Percentiles rank a stretch among this genome's conserved stretches.
These are phyloP conservation scores for Aulostomus chinensis DNA, from an alignment of 2,797 vertebrate genomes.

Conservation along the genomic window DNA sequence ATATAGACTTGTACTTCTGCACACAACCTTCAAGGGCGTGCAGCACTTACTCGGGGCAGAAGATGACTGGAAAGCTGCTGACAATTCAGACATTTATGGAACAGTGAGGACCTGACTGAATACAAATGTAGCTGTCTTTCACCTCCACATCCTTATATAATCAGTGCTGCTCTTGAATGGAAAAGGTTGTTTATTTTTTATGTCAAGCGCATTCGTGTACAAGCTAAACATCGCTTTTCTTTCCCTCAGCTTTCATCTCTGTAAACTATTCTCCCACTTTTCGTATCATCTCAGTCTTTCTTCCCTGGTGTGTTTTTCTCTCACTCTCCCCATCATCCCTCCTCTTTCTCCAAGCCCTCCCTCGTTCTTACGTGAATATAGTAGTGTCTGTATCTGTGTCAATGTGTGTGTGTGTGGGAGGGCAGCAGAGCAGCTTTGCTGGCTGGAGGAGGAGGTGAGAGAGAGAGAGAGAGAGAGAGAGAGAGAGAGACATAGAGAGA, in stretches of 20 bases:
- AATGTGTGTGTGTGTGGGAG: conserved; percentile 53
- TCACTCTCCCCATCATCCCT: conserved; percentile 9
- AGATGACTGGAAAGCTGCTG: too few species aligned
- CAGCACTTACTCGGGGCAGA: conserved; percentile 4
- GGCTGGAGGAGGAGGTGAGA: conserved; percentile 61
- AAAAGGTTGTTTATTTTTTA: too few species aligned
- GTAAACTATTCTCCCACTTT: conserved; percentile 9
- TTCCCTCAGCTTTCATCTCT: not conserved
- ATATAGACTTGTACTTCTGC: conserved; percentile 1
- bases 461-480: conserved; percentile 41
- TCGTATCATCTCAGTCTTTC: conserved; percentile 18
- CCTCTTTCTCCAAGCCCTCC: conserved; percentile 17
- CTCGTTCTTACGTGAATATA: conserved; percentile 46
- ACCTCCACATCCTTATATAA: not conserved
- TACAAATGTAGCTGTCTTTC: not conserved
- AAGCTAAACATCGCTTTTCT: too few species aligned
- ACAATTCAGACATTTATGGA: too few species aligned
- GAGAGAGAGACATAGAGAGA: too few species aligned
- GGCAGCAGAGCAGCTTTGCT: conserved; percentile 59
- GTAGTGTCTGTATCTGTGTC: conserved; percentile 52
- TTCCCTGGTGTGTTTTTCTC: conserved; percentile 32
- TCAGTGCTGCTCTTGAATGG: not conserved
- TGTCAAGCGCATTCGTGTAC: not conserved
- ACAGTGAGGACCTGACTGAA: too few species aligned
- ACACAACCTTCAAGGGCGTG: conserved; percentile 5